Evolutionary conservation across 2,113 vertebrate species (phyloP), one percentile per base, ranked within the genome.

Genomic region (Lepisosteus oculatus): DNA sequence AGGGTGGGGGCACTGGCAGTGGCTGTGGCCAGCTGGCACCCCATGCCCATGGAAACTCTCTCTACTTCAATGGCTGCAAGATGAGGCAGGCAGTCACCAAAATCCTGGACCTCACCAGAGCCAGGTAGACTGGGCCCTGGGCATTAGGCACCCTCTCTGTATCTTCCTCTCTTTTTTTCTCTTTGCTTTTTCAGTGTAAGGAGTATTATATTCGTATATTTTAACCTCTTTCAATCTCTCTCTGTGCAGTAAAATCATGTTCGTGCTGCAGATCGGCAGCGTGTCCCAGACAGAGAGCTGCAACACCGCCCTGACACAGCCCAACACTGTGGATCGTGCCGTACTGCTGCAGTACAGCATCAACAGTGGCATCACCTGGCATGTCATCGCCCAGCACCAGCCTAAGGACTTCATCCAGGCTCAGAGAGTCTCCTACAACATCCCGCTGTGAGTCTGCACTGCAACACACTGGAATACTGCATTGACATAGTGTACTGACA

Each of bases 261-360:
- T 99, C 88, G 97, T 99, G 87, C 91, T 99, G 86, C 97, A 99
- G 93, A 98, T 99, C 41, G 97, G 97, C 87, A 99, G 97, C 54
- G 79, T 90, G 14, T 86, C 95, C 1, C 97, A 98, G 85, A 99
- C 96, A n/a, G 96, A 95, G 78, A 98, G 96, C 83, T 99, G 97
- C 81, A 98, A 98, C 83, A 93, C 95, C 3, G 96, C 96, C 78
- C 90, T 97, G 82, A 95, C 92, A 61, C 92, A 94, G 79, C 88
- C 93, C 0, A 93, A 98, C 68, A 90, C 95, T 0, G 95, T 96
- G 67, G 96, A 99, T 87, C 95, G 95, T 75, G 97, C 96, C 0
- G 96, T 99, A 70, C 92, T 99, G 69, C 92, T 99, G 70, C 97
- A 99, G 57, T 99, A 98, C 89, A 99, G 96, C 47, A 83, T 98